Base-by-base conservation (phyloP, 1,140 invertebrate genomes). In the Diabrotica undecimpunctata region DNA sequence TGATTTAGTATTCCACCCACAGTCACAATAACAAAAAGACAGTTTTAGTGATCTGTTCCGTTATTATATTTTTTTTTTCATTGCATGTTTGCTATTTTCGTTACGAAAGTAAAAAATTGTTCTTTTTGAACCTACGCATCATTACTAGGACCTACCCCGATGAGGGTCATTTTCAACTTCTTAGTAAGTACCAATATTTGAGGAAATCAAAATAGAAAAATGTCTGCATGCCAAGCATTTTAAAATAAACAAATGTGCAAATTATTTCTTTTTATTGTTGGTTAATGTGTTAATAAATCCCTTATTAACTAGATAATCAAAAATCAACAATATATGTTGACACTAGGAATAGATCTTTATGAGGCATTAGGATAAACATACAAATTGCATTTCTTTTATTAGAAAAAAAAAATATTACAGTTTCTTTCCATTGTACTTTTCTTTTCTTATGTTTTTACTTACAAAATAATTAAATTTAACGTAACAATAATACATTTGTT, bases 61-160 rank as follows among this genome's bases (percentile, higher is more conserved):
- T 61, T 36, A 10, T 6, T 36, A 38, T 61, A n/a, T 56, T 50
- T 60, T 60, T 41, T 41, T 13, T 58, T 58, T 58, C 39, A 37
- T 13, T 65, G 67, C 70, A 69, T 69, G 69, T 46, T 38, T 55
- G 57, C 66, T 66, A 67, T 64, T 54, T 73, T 71, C 69, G 64
- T 69, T 71, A 72, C 67, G 60, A 69, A 74, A 75, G 75, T 76
- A 78, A 79, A 60, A 84, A 82, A 82, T 84, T 84, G 83, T 85
- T 83, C 81, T 85, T 85, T 83, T 85, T 83, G 84, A 84, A 83
- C 81, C 74, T 84, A 82, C 83, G 82, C 83, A 82, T 83, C 83
- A 84, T 84, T 84, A 83, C 58, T 85, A 85, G 83, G 83, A 60
- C 12, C 84, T 84, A 84, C 83, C 83, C 82, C 82, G 58, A 80